Evolutionary conservation across 2,797 vertebrate species (phyloP), one percentile per base, ranked within the genome.

Genomic region (Sternotherus odoratus): DNA sequence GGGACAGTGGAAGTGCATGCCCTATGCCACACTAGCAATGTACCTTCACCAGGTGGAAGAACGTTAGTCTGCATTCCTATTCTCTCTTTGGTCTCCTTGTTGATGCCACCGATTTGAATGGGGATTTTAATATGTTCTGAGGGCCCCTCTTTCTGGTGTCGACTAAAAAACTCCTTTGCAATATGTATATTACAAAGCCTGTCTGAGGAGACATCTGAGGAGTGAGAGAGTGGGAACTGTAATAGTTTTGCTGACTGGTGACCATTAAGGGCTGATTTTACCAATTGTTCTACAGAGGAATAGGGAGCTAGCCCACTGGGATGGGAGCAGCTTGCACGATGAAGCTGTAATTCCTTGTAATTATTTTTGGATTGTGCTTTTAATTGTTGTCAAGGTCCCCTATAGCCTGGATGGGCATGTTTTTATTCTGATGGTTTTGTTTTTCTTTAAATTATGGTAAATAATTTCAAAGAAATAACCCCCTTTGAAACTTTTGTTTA

Each of bases 41-140:
- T 0, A 1, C 8, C 57, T 21, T 8, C 17, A 60, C 49, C 12
- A 6, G 4, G 5, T 8, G 4, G 19, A 74, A 39, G 24, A 26
- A 66, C 4, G n/a, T 66, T 36, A 66, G 8, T 66, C 33, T 66
- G 33, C 60, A 19, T 24, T 85, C 16, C 30, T 28, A 33, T 49
- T 87, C 51, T 36, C 13, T 48, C 75, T 6, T 82, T 75, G 11
- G 82, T 30, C 26, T 77, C 66, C 49, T 53, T 17, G 8, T 11
- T 82, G 54, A 12, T 79, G 80, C 85, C 33, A 53, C 63, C 51
- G 83, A 19, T 12, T 26, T 24, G 2, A 8, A 6, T 23, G 54
- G 60, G 82, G 79, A 80, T 91, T 53, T 23, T 84, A 6, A 80
- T 23, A n/a, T n/a, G 60, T n/a, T 63, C 33, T n/a, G 69, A 28